phyloP scores from a whole-genome alignment of 1,140 invertebrate genomes.

The Cydia pomonella region DNA sequence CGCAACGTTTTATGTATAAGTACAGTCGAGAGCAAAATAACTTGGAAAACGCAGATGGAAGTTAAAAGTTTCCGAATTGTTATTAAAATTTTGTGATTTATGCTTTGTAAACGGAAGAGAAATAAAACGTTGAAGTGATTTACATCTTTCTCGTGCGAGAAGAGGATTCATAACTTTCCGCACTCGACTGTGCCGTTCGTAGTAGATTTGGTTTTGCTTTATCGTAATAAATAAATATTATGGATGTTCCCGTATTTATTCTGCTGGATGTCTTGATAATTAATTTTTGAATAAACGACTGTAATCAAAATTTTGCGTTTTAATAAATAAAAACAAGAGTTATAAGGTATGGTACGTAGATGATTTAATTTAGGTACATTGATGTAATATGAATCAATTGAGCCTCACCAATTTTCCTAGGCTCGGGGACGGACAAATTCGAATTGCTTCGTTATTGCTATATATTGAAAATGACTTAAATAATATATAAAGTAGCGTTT shows the following conservation, averaged over 20 bases:
- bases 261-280: slow-evolving; percentile 52
- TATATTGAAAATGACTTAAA: too few relatives aligned
- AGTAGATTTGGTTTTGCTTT: slow-evolving; percentile 22
- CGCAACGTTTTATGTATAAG: slow-evolving; percentile 3
- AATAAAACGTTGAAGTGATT: slow-evolving; percentile 18
- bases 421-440: too few relatives aligned
- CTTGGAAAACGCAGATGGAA: slow-evolving; percentile 19
- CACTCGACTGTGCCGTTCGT: slow-evolving; percentile 10
- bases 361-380: too few relatives aligned
- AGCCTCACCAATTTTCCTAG: too few relatives aligned
- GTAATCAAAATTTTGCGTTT: slow-evolving; percentile 44
- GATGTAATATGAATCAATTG: too few relatives aligned
- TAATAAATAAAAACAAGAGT: background rate
- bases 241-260: slow-evolving; percentile 47
- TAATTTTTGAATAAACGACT: slow-evolving; percentile 61
- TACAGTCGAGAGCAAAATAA: slow-evolving; percentile 18
- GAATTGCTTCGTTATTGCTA: too few relatives aligned
- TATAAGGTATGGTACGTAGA: background rate
- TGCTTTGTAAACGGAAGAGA: slow-evolving; percentile 21
- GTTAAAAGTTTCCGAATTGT: slow-evolving; percentile 22
- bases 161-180: slow-evolving; percentile 7
- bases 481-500: too few relatives aligned
- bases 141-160: slow-evolving; percentile 25
- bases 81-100: slow-evolving; percentile 30
- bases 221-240: slow-evolving; percentile 19